Base-by-base conservation (phyloP, 2,797 vertebrate species). In the Chiroxiphia lanceolata region DNA sequence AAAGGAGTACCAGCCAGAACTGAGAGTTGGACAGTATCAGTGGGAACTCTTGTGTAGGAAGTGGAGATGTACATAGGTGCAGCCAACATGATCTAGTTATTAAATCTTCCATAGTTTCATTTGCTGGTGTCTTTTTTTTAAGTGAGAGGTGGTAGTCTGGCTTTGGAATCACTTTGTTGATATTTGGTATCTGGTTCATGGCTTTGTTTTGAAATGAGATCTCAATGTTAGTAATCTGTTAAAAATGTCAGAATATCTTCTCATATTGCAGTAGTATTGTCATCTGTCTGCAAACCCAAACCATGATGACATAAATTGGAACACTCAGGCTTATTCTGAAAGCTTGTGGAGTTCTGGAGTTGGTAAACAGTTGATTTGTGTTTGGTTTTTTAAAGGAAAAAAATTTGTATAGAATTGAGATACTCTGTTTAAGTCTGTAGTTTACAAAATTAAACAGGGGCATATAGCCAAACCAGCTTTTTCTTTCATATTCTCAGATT, bases 211-310 rank as follows among this genome's bases (percentile, higher is more conserved):
- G 36, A 91, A 89, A 72, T 64, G 64, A 82, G 31, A 51, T 82
- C 51, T 90, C 56, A 54, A 2, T 79, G 22, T 81, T 85, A 65
- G 80, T 60, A 86, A 89, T 90, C 74, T 72, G 26, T 87, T 85
- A 70, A 70, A 88, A 94, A 93, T 87, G 61, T 53, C 69, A 83
- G 83, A 89, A 33, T 93, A 64, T 89, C 44, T 68, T 94, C 81
- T 93, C 64, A 23, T 80, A 31, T 87, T 94, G 64, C 75, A 87
- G 38, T 57, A 56, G 23, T 80, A 57, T 61, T 95, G 75, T 82
- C 71, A 64, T 93, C 51, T 84, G 20, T 85, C 65, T 91, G 63
- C 77, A 95, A 90, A 87, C 85, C 34, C 69, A 85, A 92, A 84
- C 84, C 36, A 45, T 47, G 48, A 74, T 2, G 5, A 83, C 83